Percentiles rank a stretch among this genome's conserved stretches.
Evolutionary conservation across 53 echinoderm and acorn worm genomes (phyloP).

Genomic region (Glandiceps talaboti): DNA sequence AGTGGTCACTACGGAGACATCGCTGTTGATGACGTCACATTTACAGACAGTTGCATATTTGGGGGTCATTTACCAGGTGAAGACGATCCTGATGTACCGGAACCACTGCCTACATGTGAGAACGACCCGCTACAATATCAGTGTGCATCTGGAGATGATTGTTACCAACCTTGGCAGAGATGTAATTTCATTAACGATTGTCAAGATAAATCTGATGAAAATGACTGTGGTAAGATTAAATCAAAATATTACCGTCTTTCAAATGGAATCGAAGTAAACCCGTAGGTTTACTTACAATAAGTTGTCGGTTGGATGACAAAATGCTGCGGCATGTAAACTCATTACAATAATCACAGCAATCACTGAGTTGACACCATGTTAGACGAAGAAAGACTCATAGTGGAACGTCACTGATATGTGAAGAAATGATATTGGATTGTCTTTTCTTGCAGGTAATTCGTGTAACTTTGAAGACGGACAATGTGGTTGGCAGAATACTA

Average conservation of each 20-base stretch:
- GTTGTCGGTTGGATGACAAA: too few relatives aligned
- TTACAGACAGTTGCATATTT: not conserved
- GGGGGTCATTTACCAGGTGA: not conserved
- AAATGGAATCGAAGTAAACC: too few relatives aligned
- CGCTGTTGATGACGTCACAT: not conserved
- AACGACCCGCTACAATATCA: not conserved
- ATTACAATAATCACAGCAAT: too few relatives aligned
- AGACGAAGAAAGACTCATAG: too few relatives aligned
- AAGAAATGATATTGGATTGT: too few relatives aligned
- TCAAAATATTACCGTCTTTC: too few relatives aligned
- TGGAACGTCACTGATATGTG: too few relatives aligned
- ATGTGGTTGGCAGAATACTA: not conserved
- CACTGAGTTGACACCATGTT: too few relatives aligned
- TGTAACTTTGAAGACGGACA: not conserved
- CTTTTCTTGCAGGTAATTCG: not conserved
- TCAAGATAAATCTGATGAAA: not conserved
- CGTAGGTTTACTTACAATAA: too few relatives aligned
- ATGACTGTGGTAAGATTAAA: not conserved
- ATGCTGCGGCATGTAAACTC: too few relatives aligned
- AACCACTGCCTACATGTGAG: not conserved
- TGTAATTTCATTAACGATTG: not conserved
- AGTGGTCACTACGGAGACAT: not conserved
- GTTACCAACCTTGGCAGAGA: not conserved
- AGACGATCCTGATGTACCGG: not conserved
- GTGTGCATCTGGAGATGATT: not conserved